A percentile compares a stretch with the other conserved stretches of the same genome.
These are phyloP conservation scores for Psittacula derbiana DNA, from an alignment of 2,797 vertebrate genomes.

Conservation along the genomic window DNA sequence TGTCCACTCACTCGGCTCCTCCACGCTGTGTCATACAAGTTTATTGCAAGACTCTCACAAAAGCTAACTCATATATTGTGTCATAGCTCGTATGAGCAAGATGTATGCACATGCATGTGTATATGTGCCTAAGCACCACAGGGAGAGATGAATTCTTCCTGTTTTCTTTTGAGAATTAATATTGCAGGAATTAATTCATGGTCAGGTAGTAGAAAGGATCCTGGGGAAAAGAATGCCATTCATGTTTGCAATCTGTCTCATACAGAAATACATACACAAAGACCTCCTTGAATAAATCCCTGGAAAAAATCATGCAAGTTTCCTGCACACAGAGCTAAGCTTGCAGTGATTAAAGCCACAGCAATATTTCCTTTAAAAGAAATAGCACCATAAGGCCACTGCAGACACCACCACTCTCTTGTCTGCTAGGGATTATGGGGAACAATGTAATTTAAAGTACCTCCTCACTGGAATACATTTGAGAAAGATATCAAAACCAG, in stretches of 20 bases:
- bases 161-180: background rate
- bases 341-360: background rate
- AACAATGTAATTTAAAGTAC: background rate
- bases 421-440: background rate
- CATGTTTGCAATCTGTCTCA: background rate
- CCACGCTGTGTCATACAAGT: background rate
- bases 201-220: background rate
- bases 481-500: constrained; percentile 29
- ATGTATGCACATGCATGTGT: rapidly evolving
- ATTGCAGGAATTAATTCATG: background rate
- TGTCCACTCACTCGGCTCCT: background rate
- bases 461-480: background rate
- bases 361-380: constrained; percentile 1
- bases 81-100: background rate
- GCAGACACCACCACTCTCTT: background rate
- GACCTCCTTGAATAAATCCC: constrained; percentile 1
- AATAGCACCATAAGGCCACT: background rate
- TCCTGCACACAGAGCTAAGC: background rate
- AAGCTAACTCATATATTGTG: background rate
- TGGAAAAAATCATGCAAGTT: background rate
- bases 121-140: rapidly evolving
- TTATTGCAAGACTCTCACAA: background rate
- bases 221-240: background rate
- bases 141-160: background rate
- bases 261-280: background rate